Percentiles rank a stretch among this genome's conserved stretches.
These are phyloP conservation scores for Acromyrmex charruanus DNA, from an alignment of 1,140 invertebrate genomes.

Conservation along the genomic window DNA sequence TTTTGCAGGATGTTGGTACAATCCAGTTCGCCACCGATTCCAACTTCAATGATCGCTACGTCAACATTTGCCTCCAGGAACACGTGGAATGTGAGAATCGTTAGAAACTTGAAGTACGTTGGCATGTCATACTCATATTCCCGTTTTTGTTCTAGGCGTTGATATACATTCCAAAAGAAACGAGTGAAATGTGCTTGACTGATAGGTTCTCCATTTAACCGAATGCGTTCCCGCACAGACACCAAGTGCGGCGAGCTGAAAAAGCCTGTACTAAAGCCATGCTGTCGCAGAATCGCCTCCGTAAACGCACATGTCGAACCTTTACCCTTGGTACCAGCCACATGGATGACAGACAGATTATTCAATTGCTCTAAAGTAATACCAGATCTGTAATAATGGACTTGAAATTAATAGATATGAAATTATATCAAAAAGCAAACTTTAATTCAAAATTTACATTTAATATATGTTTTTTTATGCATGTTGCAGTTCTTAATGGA, in stretches of 20 bases:
- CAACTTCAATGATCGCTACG: constrained; percentile 98
- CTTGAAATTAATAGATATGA: constrained; percentile 7
- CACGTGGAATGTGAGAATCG: constrained; percentile 95
- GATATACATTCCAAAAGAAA: constrained; percentile 95
- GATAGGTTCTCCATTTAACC: constrained; percentile 94
- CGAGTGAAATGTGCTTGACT: constrained; percentile 91
- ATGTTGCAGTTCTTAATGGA: background rate
- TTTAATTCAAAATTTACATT: background rate
- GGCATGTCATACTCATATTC: constrained; percentile 93
- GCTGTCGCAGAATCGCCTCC: constrained; percentile 95
- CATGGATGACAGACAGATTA: constrained; percentile 94
- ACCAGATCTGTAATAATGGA: constrained; percentile 87
- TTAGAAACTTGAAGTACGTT: constrained; percentile 97
- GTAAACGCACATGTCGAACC: constrained; percentile 97
- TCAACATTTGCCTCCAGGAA: constrained; percentile 96
- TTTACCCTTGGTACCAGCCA: constrained; percentile 98
- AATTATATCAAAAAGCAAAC: background rate
- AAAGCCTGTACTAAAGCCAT: constrained; percentile 97
- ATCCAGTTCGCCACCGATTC: constrained; percentile 98
- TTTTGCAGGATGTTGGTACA: constrained; percentile 96
- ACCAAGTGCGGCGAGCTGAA: constrained; percentile 98
- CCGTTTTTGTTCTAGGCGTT: constrained; percentile 87
- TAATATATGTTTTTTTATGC: constrained; percentile 2
- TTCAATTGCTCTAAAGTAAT: constrained; percentile 89
- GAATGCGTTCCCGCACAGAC: constrained; percentile 96